Base-by-base conservation (phyloP, 2,113 vertebrate species). In the Xenopus laevis region DNA sequence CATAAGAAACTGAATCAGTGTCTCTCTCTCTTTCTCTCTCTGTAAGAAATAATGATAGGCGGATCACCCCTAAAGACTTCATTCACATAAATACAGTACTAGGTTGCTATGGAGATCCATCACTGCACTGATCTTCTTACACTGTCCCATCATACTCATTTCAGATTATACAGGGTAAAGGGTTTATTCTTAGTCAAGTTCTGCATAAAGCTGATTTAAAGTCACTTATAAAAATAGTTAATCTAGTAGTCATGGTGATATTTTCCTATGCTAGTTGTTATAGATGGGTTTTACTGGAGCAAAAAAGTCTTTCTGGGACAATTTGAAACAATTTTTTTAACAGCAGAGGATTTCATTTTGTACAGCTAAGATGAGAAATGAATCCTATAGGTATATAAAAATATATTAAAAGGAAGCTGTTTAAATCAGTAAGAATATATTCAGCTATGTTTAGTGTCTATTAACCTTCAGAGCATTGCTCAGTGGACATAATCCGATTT, bases 31-130 rank as follows among this genome's bases (percentile, higher is more conserved):
- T 66, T 17, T 67, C 64, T 67, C 15, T 8, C 33, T 40, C 6
- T 59, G 46, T 18, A 45, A 46, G 21, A 58, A 60, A 68, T 68
- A 69, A 68, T 68, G 65, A 75, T 75, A 58, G 58, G 60, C 65
- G 68, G 45, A 21, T 53, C 55, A 46, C 45, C 65, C 66, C 72
- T 61, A 23, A 68, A 75, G 65, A 68, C 73, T 75, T 69, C 11
- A 68, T 75, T 75, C 68, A 58, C 68, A 44, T 20, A n/a, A 40
- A 68, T 75, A 74, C 45, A 68, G 55, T 61, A 61, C 33, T 40
- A 40, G 16, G 73, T 75, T 75, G 65, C 65, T 68, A 75, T 75
- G 46, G 73, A 63, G 73, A 75, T 75, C 7, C 67, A 62, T 69
- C 5, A 40, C 33, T 50, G n/a, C 5, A 40, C 33, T 50, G n/a